Base-by-base conservation (phyloP, 2,888 invertebrate species). In the Lochmaea crataegi region DNA sequence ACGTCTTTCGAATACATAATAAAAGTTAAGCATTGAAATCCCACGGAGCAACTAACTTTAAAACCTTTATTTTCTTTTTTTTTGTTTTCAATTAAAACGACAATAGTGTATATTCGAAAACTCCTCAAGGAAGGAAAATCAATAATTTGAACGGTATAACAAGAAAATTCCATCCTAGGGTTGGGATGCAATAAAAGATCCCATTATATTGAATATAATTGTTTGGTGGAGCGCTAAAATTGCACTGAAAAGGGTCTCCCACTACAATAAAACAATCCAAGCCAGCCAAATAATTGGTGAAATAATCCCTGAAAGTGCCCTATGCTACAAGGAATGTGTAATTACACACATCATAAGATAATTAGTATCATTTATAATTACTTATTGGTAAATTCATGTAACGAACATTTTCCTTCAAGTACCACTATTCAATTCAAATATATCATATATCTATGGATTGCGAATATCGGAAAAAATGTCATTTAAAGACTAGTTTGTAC, bases 201-300 rank as follows among this genome's bases (percentile, higher is more conserved):
- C 70, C 66, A 74, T 74, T 71, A 74, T 65, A 71, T 67, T 42
- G 70, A 68, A 71, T 71, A 71, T 71, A 68, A 74, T 74, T 74
- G 74, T 74, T 73, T 74, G 71, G 67, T 41, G 71, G 65, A 58
- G 71, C 68, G 71, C 71, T 71, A 57, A 74, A 67, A 73, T 70
- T 73, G 70, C 70, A 65, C 66, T 68, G 41, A 72, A 57, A 65
- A 71, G 63, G 67, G 58, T 67, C 41, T 63, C 57, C 45, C 41
- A 42, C 12, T 74, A 58, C 68, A 63, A 71, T 74, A 74, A 74
- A 74, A 74, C 74, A 74, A 74, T 68, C 42, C 45, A 41, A 69
- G 42, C 53, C 63, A 56, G 53, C 53, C 58, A 65, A 64, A 64
- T 70, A 70, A 70, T 64, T 70, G 70, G 64, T 70, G 42, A 22